phyloP scores from a whole-genome alignment of 64 coral and sea anemone species.

The Actinia equina region DNA sequence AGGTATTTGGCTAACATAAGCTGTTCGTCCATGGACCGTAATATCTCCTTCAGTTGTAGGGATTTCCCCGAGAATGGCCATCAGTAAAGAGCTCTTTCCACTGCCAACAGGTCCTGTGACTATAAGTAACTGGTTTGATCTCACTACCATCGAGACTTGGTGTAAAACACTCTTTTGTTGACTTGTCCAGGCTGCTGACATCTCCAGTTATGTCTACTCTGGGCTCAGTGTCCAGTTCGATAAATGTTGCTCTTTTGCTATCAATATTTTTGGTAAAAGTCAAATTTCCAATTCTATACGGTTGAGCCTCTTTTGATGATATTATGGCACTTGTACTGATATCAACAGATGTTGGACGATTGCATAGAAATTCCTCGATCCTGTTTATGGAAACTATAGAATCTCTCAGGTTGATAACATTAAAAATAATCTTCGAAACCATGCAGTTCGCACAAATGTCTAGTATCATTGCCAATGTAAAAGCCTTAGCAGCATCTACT shows the following conservation, averaged over 20 bases:
- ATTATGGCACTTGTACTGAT: neutral
- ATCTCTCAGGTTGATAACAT: neutral
- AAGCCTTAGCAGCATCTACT: neutral
- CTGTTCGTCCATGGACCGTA: neutral
- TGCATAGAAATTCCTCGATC: neutral
- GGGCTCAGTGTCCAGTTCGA: neutral
- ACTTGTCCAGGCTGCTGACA: neutral
- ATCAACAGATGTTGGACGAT: neutral
- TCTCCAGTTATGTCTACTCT: neutral
- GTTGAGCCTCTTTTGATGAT: neutral
- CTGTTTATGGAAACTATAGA: neutral
- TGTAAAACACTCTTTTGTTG: neutral
- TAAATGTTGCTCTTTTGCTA: neutral
- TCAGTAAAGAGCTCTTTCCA: constrained; percentile 39
- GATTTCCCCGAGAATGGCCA: constrained; percentile 18
- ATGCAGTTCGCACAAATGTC: neutral
- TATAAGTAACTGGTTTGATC: neutral
- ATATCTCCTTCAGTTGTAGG: no score
- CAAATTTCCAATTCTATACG: neutral
- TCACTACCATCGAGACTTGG: neutral
- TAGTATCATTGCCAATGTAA: neutral
- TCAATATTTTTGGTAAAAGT: neutral
- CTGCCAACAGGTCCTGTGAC: constrained; percentile 7
- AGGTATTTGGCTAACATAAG: constrained; percentile 4
- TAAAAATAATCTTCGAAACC: neutral